These are phyloP conservation scores for Urocynchramus pylzowi DNA, from an alignment of 2,113 vertebrate genomes.

Conservation along the genomic window DNA sequence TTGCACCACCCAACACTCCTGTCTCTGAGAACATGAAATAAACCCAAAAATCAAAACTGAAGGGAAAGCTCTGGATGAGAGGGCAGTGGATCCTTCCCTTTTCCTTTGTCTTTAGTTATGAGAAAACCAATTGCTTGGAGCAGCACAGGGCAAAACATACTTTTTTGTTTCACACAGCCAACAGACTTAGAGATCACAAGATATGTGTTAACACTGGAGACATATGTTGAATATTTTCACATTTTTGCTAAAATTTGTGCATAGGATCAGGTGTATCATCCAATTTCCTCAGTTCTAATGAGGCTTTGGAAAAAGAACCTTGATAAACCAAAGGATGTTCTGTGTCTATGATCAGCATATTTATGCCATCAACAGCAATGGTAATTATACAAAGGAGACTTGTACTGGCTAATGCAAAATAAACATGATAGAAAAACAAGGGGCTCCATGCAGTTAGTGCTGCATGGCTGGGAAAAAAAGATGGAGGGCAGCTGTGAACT, in stretches of 20 bases:
- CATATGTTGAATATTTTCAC: background rate
- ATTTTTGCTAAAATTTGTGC: background rate
- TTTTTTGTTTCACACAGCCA: background rate
- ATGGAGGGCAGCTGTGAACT: background rate
- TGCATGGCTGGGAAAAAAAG: background rate
- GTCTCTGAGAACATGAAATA: background rate
- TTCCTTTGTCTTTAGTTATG: background rate
- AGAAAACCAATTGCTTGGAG: background rate
- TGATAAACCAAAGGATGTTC: background rate
- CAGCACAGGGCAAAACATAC: background rate
- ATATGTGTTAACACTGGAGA: background rate
- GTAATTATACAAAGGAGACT: background rate
- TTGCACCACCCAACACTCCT: background rate
- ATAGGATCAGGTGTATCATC: background rate
- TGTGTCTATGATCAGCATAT: background rate
- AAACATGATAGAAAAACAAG: background rate
- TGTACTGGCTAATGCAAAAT: background rate
- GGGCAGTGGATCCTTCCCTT: background rate
- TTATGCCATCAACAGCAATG: background rate
- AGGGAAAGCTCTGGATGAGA: background rate
- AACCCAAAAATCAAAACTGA: background rate
- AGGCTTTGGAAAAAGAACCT: background rate
- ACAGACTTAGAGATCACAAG: background rate
- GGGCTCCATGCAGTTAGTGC: background rate
- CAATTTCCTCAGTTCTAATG: background rate